Conservation (phyloP, 92 coral and sea anemone species). For the Porites divaricata region DNA sequence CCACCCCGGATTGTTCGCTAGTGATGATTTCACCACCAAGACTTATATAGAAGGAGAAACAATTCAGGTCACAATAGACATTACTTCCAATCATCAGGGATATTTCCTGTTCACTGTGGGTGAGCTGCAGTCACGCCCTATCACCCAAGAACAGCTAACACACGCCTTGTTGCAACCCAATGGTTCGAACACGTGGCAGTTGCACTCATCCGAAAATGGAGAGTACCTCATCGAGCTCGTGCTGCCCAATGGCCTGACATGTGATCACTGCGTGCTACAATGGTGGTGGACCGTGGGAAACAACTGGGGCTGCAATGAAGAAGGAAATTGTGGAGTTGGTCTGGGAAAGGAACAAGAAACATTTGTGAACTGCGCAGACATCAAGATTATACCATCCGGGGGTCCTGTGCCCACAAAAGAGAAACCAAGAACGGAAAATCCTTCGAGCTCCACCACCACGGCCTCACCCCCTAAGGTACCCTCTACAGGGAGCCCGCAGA, state of each 20-base stretch:
- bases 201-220: conserved; percentile 39
- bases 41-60: conserved; percentile 66
- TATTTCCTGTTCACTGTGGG: conserved; percentile 82
- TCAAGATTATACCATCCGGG: conserved; percentile 42
- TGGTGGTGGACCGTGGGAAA: conserved; percentile 99
- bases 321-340: conserved; percentile 64
- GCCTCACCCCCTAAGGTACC: background rate
- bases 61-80: conserved; percentile 52
- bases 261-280: conserved; percentile 91
- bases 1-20: conserved; percentile 58
- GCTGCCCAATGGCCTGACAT: conserved; percentile 80
- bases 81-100: conserved; percentile 88
- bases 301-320: conserved; percentile 84
- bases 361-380: conserved; percentile 79
- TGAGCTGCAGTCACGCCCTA: conserved; percentile 69
- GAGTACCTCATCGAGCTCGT: conserved; percentile 54
- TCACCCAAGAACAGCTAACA: conserved; percentile 77
- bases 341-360: conserved; percentile 72
- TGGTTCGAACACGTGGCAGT: conserved; percentile 52
- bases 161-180: conserved; percentile 57
- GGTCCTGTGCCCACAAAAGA: conserved; percentile 27
- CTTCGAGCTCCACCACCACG: conserved; percentile 17
- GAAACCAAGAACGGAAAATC: background rate
- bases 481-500: background rate
- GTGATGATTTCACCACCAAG: conserved; percentile 60